Evolutionary conservation across 1,140 invertebrate species (phyloP).

Genomic region (Ceratosolen solmsi): DNA sequence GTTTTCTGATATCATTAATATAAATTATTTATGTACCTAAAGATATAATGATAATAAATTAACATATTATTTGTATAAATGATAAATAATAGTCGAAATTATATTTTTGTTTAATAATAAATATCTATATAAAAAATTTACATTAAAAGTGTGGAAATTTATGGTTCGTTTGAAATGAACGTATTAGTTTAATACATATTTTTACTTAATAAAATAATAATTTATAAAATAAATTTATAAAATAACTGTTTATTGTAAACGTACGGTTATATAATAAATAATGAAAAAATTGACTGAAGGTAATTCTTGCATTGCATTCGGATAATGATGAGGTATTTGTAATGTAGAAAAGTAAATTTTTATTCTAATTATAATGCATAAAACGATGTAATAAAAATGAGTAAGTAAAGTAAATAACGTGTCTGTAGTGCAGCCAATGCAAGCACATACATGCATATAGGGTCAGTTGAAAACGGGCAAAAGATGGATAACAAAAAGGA

Average conservation of each 20-base stretch:
- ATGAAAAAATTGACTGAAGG: neutral
- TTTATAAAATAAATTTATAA: neutral
- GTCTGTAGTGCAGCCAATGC: constrained; percentile 26
- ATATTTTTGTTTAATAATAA: too few relatives aligned
- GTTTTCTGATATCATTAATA: neutral
- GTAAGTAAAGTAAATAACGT: constrained; percentile 14
- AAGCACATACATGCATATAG: constrained; percentile 14
- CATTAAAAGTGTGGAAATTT: neutral
- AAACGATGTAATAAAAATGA: neutral
- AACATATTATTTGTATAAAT: too few relatives aligned
- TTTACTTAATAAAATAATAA: neutral
- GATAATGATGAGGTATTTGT: neutral
- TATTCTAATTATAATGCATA: neutral
- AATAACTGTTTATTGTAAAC: neutral
- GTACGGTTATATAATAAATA: neutral
- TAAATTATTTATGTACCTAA: neutral
- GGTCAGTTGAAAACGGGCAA: constrained; percentile 50
- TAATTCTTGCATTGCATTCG: neutral
- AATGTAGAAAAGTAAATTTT: neutral
- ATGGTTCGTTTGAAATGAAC: neutral
- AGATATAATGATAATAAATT: too few relatives aligned
- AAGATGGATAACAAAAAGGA: constrained; percentile 51
- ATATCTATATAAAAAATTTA: neutral
- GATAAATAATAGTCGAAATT: too few relatives aligned
- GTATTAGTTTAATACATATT: neutral